Base-by-base conservation (phyloP, 2,113 vertebrate species). In the Chloebia gouldiae region DNA sequence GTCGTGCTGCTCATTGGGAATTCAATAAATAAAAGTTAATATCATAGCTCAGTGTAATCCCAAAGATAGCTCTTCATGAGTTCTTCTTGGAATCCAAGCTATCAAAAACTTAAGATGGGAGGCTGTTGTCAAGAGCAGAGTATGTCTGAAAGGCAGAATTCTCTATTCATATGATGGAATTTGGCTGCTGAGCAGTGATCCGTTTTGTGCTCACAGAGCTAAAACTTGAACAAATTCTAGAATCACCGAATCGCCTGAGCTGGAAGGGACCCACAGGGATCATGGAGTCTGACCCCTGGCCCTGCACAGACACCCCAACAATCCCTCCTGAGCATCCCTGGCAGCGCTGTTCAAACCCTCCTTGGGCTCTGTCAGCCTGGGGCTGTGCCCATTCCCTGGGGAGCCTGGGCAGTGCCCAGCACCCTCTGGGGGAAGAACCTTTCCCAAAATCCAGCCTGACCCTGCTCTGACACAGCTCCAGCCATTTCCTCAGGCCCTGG, bases 331-430 rank as follows among this genome's bases (percentile, higher is more conserved):
- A 0, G 33, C 35, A 56, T 49, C 70, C 39, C n/a, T 60, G 33
- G 4, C 0, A 19, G 10, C 0, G 0, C 0, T 59, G 23, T n/a
- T 9, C 39, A 39, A 60, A n/a, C 0, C 0, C 14, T 54, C 13
- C 47, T 31, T 3, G 24, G 8, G 86, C 70, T 61, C 40, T 76
- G 63, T 4, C 40, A 68, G 24, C 16, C 16, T 39, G 1, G n/a
- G 39, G 16, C 15, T 0, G 7, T 77, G 49, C 6, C 63, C 61
- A 40, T 21, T 45, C 54, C 63, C 63, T 76, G 54, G 47, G 40
- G 14, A 76, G n/a, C 54, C 87, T 76, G 63, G 5, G 22, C 70
- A 83, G 54, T 69, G 54, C 71, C 31, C 71, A 35, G 64, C 47
- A 54, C n/a, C 63, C 47, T 54, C 47, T 69, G 40, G 49, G 33